Evolutionary conservation across 2,888 invertebrate species (phyloP).

Genomic region (Polyommatus iphigenia): DNA sequence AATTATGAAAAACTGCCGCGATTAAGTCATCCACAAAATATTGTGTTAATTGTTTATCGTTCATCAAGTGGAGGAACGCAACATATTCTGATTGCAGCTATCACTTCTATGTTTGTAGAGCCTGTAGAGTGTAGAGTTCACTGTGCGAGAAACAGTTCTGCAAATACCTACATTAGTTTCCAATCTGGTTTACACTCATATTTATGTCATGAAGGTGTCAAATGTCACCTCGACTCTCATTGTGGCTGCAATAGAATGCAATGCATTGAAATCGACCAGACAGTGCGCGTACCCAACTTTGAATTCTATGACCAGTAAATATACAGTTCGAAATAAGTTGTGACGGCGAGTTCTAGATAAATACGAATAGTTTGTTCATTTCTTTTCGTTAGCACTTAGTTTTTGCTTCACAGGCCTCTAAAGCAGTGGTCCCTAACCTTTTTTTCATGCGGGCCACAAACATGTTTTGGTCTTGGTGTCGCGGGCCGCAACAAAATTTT

Average conservation of each 20-base stretch:
- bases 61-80: background rate
- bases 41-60: background rate
- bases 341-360: constrained; percentile 53
- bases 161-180: constrained; percentile 41
- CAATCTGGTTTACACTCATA: constrained; percentile 58
- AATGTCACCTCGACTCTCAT: constrained; percentile 68
- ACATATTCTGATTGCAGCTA: background rate
- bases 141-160: constrained; percentile 5
- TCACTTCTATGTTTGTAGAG: background rate
- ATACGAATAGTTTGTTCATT: constrained; percentile 70
- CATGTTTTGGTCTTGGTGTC: no score
- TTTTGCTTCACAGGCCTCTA: constrained; percentile 60
- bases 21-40: background rate
- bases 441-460: no score
- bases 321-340: constrained; percentile 46
- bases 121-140: background rate
- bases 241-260: constrained; percentile 72
- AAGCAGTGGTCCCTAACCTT: no score
- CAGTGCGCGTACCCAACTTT: constrained; percentile 61
- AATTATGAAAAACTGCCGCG: background rate
- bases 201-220: constrained; percentile 68
- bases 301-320: constrained; percentile 34
- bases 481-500: no score
- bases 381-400: constrained; percentile 71
- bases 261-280: constrained; percentile 68